Base-by-base conservation (phyloP, 2,113 vertebrate species). In the Anarrhichthys ocellatus region DNA sequence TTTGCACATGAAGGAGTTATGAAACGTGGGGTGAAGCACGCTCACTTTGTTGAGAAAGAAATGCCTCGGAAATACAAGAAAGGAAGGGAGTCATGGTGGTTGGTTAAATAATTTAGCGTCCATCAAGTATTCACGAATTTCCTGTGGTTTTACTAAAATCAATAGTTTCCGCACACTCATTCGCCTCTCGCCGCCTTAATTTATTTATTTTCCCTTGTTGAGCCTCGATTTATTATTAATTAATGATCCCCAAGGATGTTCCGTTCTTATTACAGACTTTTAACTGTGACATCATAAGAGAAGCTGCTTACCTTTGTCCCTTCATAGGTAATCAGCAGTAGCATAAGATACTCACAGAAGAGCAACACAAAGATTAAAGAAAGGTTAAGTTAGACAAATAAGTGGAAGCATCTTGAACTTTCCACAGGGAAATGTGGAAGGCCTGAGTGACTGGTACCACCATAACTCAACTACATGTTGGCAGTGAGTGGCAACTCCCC, bases 61-160 rank as follows among this genome's bases (percentile, higher is more conserved):
- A 80, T 46, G 32, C 65, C 22, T 52, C 10, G 2, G 71, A 75
- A 87, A 91, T 50, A 82, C 66, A 65, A 80, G 62, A 9, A 86
- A 59, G 59, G 34, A 71, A 76, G 40, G 13, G 72, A 75, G 44
- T 71, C 54, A 18, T 22, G 64, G 63, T 56, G 68, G 79, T 82
- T 58, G 32, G 44, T 44, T 93, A 15, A 93, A 92, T 92, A 75
- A 92, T 94, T 92, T 72, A 92, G 64, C 62, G 80, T 72, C 36
- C 76, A 85, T 89, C 73, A 85, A 66, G 58, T 85, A 90, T 91
- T 90, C 76, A 88, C 36, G 66, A 72, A 85, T 81, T 85, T 92
- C 87, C 83, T 89, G 88, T 82, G 84, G 91, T 88, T 91, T 75
- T 76, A 80, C 61, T 18, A 48, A 76, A 91, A 92, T 93, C 89